These are phyloP conservation scores for Motacilla tschutschensis DNA, from an alignment of 2,113 vertebrate species.

Conservation along the genomic window DNA sequence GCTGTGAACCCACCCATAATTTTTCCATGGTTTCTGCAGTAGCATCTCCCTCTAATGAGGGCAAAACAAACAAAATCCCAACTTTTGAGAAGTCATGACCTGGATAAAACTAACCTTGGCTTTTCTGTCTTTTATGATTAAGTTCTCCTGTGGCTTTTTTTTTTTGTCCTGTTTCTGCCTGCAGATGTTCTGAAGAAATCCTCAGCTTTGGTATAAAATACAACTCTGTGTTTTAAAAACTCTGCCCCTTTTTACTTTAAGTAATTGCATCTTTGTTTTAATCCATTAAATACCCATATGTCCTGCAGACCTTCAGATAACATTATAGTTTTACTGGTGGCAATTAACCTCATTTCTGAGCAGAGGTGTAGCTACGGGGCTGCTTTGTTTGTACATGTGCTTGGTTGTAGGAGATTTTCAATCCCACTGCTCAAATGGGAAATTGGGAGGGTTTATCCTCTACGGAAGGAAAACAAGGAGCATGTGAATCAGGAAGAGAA, in stretches of 20 bases:
- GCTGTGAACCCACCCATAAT: background rate
- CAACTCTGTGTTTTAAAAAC: background rate
- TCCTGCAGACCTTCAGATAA: background rate
- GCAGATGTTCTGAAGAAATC: background rate
- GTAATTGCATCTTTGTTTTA: background rate
- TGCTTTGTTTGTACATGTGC: accelerated
- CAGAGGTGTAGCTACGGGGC: background rate
- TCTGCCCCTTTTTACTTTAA: background rate
- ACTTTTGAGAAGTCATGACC: background rate
- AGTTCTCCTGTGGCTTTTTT: background rate
- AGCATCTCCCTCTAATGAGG: background rate
- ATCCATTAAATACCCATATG: background rate
- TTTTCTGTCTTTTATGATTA: background rate
- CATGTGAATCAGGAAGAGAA: background rate
- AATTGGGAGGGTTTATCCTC: background rate
- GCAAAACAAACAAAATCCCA: background rate
- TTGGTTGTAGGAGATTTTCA: background rate
- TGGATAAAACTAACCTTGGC: background rate
- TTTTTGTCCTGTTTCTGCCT: background rate
- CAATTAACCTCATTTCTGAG: background rate
- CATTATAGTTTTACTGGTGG: accelerated
- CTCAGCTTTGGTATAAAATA: background rate
- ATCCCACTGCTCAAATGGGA: background rate
- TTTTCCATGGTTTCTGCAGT: background rate
- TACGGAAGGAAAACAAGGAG: background rate